Evolutionary conservation across 2,113 vertebrate genomes (phyloP).

Genomic region (Osmerus mordax): DNA sequence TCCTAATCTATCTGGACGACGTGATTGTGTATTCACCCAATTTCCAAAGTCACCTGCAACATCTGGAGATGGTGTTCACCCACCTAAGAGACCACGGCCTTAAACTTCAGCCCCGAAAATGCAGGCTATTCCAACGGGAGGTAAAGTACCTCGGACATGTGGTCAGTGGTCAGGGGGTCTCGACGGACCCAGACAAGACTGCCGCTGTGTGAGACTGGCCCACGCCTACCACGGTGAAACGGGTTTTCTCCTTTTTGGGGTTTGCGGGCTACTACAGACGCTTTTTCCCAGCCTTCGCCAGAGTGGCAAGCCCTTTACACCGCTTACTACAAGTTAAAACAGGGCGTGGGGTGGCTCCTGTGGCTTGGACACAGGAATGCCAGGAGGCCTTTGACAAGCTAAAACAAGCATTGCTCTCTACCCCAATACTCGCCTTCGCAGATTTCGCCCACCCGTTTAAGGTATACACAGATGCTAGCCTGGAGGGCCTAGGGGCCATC

Average conservation of each 20-base stretch:
- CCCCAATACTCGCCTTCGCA: too few species aligned
- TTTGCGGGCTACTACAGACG: neutral
- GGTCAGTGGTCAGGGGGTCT: neutral
- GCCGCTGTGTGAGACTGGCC: neutral
- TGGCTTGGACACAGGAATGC: neutral
- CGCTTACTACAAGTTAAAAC: neutral
- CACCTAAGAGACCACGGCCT: neutral
- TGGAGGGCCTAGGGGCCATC: conserved; percentile 9
- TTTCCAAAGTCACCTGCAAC: too few species aligned
- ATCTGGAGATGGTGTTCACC: neutral
- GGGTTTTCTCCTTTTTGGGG: neutral
- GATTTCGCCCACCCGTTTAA: neutral
- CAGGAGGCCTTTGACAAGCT: neutral
- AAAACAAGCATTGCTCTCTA: neutral
- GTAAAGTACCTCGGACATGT: neutral
- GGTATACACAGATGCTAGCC: conserved; percentile 6
- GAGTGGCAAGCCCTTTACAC: neutral
- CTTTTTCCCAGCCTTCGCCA: neutral
- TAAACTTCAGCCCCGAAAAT: conserved; percentile 9
- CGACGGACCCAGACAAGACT: neutral
- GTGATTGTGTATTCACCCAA: too few species aligned
- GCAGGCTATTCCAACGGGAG: neutral
- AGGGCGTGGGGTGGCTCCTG: neutral
- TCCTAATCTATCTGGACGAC: too few species aligned
- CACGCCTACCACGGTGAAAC: neutral